These are phyloP conservation scores for Parus major DNA, from an alignment of 2,113 vertebrate species.

Conservation along the genomic window DNA sequence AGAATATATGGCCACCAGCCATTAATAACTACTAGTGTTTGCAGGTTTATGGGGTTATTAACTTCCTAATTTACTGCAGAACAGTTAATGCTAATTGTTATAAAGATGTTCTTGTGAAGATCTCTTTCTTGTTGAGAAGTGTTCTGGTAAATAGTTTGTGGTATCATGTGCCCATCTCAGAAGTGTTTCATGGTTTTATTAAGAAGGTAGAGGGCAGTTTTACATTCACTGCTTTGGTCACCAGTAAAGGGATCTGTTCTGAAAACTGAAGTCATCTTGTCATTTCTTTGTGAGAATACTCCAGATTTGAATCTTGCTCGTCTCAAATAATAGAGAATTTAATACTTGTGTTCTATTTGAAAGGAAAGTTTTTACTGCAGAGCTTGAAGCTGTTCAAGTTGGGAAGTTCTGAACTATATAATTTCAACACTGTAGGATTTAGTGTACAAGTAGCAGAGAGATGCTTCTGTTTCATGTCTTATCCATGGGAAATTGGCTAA, in stretches of 20 bases:
- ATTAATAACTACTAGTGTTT: neutral
- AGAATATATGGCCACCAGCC: neutral
- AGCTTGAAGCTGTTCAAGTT: neutral
- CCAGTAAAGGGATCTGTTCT: neutral
- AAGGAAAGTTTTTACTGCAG: neutral
- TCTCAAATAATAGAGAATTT: neutral
- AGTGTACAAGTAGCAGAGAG: neutral
- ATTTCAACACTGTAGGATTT: neutral
- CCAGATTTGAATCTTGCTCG: neutral
- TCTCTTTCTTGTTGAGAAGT: neutral
- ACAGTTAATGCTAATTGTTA: neutral
- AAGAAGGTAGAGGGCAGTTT: neutral
- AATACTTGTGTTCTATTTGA: neutral
- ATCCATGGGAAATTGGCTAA: slow-evolving; percentile 12
- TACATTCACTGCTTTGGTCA: neutral
- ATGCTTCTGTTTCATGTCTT: slow-evolving; percentile 8
- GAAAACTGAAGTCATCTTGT: neutral
- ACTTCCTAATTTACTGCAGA: neutral
- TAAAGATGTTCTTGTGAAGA: neutral
- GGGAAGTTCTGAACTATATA: neutral
- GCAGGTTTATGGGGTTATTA: neutral
- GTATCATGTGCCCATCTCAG: neutral
- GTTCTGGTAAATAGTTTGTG: neutral
- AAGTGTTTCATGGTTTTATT: neutral
- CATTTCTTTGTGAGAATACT: neutral